A percentile compares a stretch with the other conserved stretches of the same genome.
Evolutionary conservation across 1,140 invertebrate genomes (phyloP).

Genomic region (Mya arenaria): DNA sequence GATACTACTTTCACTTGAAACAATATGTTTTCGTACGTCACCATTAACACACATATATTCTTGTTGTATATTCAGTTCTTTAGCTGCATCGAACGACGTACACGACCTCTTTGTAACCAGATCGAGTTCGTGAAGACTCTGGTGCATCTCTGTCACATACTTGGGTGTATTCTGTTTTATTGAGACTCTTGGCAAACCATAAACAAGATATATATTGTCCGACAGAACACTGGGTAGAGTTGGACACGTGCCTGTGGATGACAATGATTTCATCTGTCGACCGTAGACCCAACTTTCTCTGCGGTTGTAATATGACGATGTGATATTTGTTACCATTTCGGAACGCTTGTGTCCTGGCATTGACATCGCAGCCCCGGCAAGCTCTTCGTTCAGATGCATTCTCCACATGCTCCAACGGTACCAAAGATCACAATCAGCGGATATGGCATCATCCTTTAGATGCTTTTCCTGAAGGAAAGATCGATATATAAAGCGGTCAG

Average conservation of each 20-base stretch:
- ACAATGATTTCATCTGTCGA: conserved; percentile 19
- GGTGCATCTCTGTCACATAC: conserved; percentile 4
- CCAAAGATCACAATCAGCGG: conserved; percentile 15
- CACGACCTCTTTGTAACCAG: neutral
- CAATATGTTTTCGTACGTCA: neutral
- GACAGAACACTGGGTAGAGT: neutral
- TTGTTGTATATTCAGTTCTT: conserved; percentile 6
- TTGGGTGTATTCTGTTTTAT: neutral
- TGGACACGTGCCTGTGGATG: neutral
- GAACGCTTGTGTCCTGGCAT: neutral
- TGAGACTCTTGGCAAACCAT: conserved; percentile 22
- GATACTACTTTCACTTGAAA: neutral
- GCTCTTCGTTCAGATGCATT: conserved; percentile 42
- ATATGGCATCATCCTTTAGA: too few relatives aligned
- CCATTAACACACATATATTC: conserved; percentile 2
- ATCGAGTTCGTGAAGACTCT: neutral
- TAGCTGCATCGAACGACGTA: neutral
- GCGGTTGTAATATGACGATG: conserved; percentile 9
- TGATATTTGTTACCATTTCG: neutral
- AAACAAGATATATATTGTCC: conserved; percentile 37
- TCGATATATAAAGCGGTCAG: too few relatives aligned
- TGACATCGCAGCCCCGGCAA: conserved; percentile 14
- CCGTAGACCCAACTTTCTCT: conserved; percentile 4
- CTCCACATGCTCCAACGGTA: conserved; percentile 40
- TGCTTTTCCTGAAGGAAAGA: too few relatives aligned